Evolutionary conservation across 2,888 invertebrate species (phyloP).

Genomic region (Terebella lapidaria): DNA sequence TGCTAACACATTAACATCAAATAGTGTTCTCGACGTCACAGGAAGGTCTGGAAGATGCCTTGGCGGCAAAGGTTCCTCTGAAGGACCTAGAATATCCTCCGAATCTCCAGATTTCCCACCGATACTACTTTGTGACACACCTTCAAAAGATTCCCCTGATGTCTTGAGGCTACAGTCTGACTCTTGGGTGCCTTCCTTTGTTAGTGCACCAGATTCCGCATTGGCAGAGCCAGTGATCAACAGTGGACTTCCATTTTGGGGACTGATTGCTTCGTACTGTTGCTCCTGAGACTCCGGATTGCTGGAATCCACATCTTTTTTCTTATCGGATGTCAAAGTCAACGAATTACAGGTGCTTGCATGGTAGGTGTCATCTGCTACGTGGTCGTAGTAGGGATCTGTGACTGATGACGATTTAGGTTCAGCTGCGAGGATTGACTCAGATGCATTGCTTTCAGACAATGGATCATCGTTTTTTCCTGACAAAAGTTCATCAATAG

Average conservation of each 20-base stretch:
- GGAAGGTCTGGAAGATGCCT: too few species aligned
- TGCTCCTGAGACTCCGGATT: not conserved
- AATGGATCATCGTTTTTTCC: not conserved
- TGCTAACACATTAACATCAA: slow-evolving; percentile 12
- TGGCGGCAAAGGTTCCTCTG: too few species aligned
- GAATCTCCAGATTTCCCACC: too few species aligned
- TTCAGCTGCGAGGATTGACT: too few species aligned
- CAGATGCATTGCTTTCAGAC: not conserved
- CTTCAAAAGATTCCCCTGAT: slow-evolving; percentile 9
- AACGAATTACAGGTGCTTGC: not conserved
- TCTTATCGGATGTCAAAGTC: slow-evolving; percentile 1
- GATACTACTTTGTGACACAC: not conserved
- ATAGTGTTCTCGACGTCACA: not conserved
- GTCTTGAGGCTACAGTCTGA: not conserved
- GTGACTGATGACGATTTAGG: too few species aligned
- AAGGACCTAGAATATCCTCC: too few species aligned
- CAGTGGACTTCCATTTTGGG: not conserved
- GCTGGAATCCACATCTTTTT: not conserved
- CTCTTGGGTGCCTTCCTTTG: not conserved
- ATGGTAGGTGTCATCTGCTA: slow-evolving; percentile 1
- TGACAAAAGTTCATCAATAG: too few species aligned
- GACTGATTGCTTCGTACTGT: slow-evolving; percentile 2
- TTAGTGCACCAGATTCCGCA: too few species aligned
- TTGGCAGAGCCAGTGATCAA: not conserved
- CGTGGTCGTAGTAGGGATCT: not conserved